These are phyloP conservation scores for Schizaphis graminum DNA, from an alignment of 2,888 invertebrate species.

Conservation along the genomic window DNA sequence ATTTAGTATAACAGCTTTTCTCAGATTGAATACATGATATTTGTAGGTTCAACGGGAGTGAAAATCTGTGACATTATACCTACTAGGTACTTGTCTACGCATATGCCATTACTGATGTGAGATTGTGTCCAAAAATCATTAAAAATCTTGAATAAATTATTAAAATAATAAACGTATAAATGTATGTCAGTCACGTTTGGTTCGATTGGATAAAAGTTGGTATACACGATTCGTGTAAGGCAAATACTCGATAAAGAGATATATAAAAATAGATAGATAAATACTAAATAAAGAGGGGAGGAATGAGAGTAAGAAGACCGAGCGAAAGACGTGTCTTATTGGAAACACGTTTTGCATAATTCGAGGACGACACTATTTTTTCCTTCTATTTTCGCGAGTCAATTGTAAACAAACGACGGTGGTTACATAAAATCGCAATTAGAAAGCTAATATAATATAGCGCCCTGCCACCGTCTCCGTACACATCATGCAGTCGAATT, in stretches of 20 bases:
- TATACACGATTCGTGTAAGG: neutral
- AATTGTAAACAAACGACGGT: conserved; percentile 41
- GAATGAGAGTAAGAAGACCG: neutral
- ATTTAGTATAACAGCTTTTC: neutral
- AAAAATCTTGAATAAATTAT: neutral
- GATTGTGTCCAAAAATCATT: neutral
- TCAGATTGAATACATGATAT: neutral
- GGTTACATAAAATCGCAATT: conserved; percentile 56
- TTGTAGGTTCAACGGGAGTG: neutral
- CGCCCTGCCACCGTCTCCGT: neutral
- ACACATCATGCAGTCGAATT: neutral
- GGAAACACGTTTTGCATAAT: conserved; percentile 40
- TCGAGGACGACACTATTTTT: conserved; percentile 47
- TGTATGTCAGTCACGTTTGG: conserved; percentile 39
- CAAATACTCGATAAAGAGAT: neutral
- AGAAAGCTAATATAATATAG: conserved; percentile 44
- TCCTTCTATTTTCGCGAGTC: conserved; percentile 32
- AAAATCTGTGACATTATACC: neutral
- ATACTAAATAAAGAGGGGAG: neutral
- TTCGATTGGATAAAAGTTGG: neutral
- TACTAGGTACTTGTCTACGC: neutral
- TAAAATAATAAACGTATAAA: neutral
- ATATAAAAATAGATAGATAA: neutral
- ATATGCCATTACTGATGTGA: neutral
- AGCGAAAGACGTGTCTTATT: neutral